Evolutionary conservation across 1,140 invertebrate genomes (phyloP), one percentile per base, ranked within the genome.

Genomic region (Bombus waltoni): DNA sequence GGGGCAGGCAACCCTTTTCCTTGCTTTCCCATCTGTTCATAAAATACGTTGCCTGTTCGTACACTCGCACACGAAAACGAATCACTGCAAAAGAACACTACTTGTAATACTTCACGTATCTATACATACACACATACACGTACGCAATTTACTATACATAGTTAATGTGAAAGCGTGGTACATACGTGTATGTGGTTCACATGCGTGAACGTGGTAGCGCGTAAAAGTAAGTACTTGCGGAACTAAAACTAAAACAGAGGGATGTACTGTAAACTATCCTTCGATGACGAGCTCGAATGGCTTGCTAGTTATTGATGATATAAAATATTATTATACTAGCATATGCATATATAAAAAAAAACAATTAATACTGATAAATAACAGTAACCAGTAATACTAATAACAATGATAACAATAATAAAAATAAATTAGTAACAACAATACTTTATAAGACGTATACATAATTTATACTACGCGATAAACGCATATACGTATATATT

Each of bases 361-460:
- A 42, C 57, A 79, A 78, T 78, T 42, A 72, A 72, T 42, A 70
- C 18, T 35, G 38, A 35, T 38, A 66, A 81, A 81, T 73, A 68
- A 83, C 83, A 85, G 81, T 42, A 85, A 53, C 18, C 47, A 22
- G 18, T 53, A 53, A 53, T 53, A 53, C 47, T 53, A 53, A 88
- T 40, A 66, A 81, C 59, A n/a, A 62, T 62, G 59, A 81, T 77
- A 68, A 83, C 83, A 85, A 84, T 42, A 85, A 62, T 62, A 62
- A 62, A 62, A 62, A 85, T 40, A 66, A 87, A 91, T 78, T 75
- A 88, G 80, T 59, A 47, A 87, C 85, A 91, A 88, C 35, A 88
- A 83, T 92, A 89, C 89, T 91, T 83, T 89, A 81, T 88, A 88
- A 84, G 90, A 87, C 85, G 80, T 89, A 92, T 85, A 85, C 86